Percentiles rank a stretch among this genome's conserved stretches.
These are phyloP conservation scores for Cantharis flavilabris DNA, from an alignment of 2,888 invertebrate species.

Conservation along the genomic window DNA sequence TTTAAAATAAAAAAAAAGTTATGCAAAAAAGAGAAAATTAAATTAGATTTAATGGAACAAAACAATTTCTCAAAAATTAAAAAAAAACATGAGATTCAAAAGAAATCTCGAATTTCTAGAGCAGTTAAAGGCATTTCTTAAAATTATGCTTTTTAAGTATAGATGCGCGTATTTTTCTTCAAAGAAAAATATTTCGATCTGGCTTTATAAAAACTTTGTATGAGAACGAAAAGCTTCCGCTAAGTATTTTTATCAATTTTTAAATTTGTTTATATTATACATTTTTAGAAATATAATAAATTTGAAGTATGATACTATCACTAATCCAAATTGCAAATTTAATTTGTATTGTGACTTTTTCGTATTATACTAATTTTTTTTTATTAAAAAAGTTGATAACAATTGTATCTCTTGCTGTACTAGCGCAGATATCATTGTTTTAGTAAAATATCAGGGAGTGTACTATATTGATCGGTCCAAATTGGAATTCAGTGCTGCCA, in stretches of 20 bases:
- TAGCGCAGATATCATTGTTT: constrained; percentile 34
- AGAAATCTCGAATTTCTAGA: background rate
- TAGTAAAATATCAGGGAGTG: constrained; percentile 32
- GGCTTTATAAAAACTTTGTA: background rate
- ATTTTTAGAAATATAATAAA: too few relatives aligned
- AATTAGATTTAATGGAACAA: background rate
- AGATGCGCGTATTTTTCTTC: background rate
- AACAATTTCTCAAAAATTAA: background rate
- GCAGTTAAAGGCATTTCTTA: background rate
- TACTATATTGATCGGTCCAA: constrained; percentile 39
- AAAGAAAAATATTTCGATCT: background rate
- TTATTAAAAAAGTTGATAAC: constrained; percentile 8
- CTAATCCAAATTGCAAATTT: too few relatives aligned
- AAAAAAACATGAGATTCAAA: background rate
- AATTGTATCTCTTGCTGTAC: constrained; percentile 17
- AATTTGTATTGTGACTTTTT: background rate
- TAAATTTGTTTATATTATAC: background rate
- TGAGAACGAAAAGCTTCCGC: background rate
- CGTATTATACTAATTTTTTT: background rate
- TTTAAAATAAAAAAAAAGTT: too few relatives aligned
- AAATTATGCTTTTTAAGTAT: background rate
- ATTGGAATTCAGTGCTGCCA: constrained; percentile 35
- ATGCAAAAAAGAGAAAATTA: too few relatives aligned
- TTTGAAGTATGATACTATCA: too few relatives aligned
- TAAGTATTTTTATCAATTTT: background rate